phyloP scores from a whole-genome alignment of 23 tunicate species.

The Trididemnum miniatum region DNA sequence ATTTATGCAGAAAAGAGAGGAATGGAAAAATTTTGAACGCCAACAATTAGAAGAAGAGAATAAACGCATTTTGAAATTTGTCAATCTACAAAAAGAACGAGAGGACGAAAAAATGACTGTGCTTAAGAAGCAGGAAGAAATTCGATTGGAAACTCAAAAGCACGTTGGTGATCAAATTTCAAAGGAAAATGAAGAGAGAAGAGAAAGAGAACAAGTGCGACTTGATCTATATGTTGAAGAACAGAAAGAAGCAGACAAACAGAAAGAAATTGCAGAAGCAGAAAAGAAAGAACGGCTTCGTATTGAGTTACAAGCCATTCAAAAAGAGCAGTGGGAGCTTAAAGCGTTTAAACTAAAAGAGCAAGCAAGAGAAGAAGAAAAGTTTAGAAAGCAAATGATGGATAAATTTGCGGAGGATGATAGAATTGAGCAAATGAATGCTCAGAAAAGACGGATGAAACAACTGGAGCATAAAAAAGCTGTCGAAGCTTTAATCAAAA shows the following conservation, averaged over 20 bases:
- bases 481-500: slow-evolving; percentile 66
- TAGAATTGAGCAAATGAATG: slow-evolving; percentile 91
- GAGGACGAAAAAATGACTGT: slow-evolving; percentile 66
- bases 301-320: slow-evolving; percentile 70
- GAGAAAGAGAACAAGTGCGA: slow-evolving; percentile 73
- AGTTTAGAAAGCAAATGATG: slow-evolving; percentile 84
- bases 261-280: slow-evolving; percentile 62
- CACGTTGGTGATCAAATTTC: slow-evolving; percentile 60
- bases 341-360: slow-evolving; percentile 62
- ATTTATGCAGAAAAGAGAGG: slow-evolving; percentile 70
- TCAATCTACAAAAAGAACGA: slow-evolving; percentile 58
- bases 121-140: slow-evolving; percentile 58
- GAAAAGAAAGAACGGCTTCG: slow-evolving; percentile 56
- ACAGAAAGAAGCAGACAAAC: slow-evolving; percentile 78
- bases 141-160: slow-evolving; percentile 42
- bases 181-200: slow-evolving; percentile 36
- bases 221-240: slow-evolving; percentile 75
- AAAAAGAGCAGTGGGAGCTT: slow-evolving; percentile 70
- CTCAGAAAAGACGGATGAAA: slow-evolving; percentile 92
- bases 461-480: slow-evolving; percentile 93
- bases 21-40: slow-evolving; percentile 74
- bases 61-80: slow-evolving; percentile 59
- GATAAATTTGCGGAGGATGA: slow-evolving; percentile 98
- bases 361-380: slow-evolving; percentile 70
- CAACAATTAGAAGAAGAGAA: slow-evolving; percentile 78